Evolutionary conservation across 1,140 invertebrate species (phyloP).

Genomic region (Orchesella cincta): DNA sequence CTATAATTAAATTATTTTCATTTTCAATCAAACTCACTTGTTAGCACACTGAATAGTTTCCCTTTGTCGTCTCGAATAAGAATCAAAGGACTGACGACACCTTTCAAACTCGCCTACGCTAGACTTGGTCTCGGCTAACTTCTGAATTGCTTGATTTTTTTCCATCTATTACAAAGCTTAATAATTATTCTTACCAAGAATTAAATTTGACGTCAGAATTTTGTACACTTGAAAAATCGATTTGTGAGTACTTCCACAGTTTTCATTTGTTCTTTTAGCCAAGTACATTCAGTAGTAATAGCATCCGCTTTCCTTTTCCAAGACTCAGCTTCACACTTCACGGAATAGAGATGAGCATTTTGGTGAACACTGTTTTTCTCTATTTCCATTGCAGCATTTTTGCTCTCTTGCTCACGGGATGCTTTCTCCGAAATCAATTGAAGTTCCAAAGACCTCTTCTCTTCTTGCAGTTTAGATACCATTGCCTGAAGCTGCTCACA

Average conservation of each 20-base stretch:
- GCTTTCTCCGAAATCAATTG: constrained; percentile 28
- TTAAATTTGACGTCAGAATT: background rate
- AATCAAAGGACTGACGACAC: constrained; percentile 2
- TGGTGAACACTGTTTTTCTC: constrained; percentile 26
- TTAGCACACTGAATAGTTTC: constrained; percentile 2
- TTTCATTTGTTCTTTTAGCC: constrained; percentile 34
- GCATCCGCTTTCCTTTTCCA: constrained; percentile 33
- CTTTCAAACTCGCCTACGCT: background rate
- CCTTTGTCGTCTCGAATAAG: constrained; percentile 22
- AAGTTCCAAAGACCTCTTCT: constrained; percentile 29
- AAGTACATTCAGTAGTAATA: background rate
- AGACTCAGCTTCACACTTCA: constrained; percentile 35
- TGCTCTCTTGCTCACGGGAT: constrained; percentile 27
- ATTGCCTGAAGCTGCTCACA: background rate
- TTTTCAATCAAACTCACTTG: constrained; percentile 24
- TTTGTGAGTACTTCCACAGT: constrained; percentile 30
- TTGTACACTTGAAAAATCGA: background rate
- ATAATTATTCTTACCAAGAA: background rate
- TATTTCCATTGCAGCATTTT: constrained; percentile 17
- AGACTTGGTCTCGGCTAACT: background rate
- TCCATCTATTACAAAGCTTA: too few relatives aligned
- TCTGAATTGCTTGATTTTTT: constrained; percentile 24
- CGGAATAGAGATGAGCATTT: constrained; percentile 26
- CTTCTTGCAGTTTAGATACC: constrained; percentile 27
- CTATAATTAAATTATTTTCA: too few relatives aligned